A percentile compares a stretch with the other conserved stretches of the same genome.
phyloP scores from a whole-genome alignment of 2,888 invertebrate genomes.

The Crepidodera aurea region DNA sequence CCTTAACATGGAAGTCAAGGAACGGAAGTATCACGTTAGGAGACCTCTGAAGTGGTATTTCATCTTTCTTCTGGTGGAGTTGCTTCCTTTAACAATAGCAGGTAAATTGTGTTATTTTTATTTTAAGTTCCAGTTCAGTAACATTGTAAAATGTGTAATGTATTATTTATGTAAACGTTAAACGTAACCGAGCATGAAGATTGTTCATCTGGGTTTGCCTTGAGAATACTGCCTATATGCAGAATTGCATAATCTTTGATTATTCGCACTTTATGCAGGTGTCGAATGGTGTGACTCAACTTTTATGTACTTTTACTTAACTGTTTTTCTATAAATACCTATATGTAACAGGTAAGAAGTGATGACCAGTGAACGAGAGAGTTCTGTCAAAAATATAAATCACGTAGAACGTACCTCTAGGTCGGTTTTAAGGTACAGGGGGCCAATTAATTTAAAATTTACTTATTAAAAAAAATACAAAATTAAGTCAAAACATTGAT shows the following conservation, averaged over 20 bases:
- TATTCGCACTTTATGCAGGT: slow-evolving; percentile 11
- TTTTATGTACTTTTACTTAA: background rate
- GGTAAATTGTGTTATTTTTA: slow-evolving; percentile 31
- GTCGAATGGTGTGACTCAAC: slow-evolving; percentile 1
- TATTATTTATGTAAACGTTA: background rate
- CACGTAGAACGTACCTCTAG: too few relatives aligned
- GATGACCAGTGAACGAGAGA: background rate
- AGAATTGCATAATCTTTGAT: slow-evolving; percentile 15
- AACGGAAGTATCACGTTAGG: slow-evolving; percentile 38
- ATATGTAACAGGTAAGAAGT: background rate
- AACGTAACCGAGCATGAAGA: background rate
- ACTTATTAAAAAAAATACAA: too few relatives aligned
- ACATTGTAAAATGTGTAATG: background rate
- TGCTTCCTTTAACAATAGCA: slow-evolving; percentile 38
- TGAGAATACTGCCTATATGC: background rate
- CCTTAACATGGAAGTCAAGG: slow-evolving; percentile 40
- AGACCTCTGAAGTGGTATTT: slow-evolving; percentile 32
- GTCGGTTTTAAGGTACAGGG: too few relatives aligned
- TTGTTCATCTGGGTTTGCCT: background rate
- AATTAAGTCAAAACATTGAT: too few relatives aligned
- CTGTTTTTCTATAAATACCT: background rate
- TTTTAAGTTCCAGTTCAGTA: background rate
- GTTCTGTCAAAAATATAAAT: background rate
- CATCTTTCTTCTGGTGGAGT: slow-evolving; percentile 30
- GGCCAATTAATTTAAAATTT: too few relatives aligned